Evolutionary conservation across 2,888 invertebrate species (phyloP), one percentile per base, ranked within the genome.

Genomic region (Acanthopleura granulata): DNA sequence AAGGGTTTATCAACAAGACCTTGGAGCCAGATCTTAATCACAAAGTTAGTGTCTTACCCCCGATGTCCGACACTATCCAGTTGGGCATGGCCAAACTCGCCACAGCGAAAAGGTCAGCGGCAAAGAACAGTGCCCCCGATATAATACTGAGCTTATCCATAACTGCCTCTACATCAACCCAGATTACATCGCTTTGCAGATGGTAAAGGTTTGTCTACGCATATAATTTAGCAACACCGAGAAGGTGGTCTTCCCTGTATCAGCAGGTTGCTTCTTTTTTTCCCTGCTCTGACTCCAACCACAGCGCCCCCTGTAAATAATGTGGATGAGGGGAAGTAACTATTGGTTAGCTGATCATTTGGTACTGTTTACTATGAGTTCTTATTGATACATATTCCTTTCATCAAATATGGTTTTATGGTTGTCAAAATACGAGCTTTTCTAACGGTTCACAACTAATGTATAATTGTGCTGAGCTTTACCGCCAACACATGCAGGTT

Each of bases 1-100:
- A 6, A 40, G 40, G 40, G 40, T 3, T n/a, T 40, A 40, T 40
- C 9, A 40, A 40, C 40, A 40, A 40, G 40, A 40, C 40, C 3
- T 40, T 40, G 40, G 9, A 40, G 40, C 40, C 40, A 6, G 40
- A 40, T 40, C 40, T 40, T 40, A 3, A 40, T 40, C 3, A 40
- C 3, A 40, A 40, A 3, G n/a, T 12, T 57, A 12, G n/a, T 57
- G 18, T 57, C 57, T 78, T 76, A 83, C 97, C 97, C 92, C 97
- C 97, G 86, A 97, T 96, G 91, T 97, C 96, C 0, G 97, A 96
- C 74, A 97, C 95, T 85, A 98, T 97, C 97, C 97, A 98, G 90
- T 97, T 96, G 69, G 97, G 97, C 94, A 97, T 95, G 49, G 96
- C 95, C 83, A 98, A 92, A 91, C 97, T 97, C 0, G 96, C 94